A percentile compares a stretch with the other conserved stretches of the same genome.
phyloP scores from a whole-genome alignment of 2,888 invertebrate species.

The Phanerotoma sp. region DNA sequence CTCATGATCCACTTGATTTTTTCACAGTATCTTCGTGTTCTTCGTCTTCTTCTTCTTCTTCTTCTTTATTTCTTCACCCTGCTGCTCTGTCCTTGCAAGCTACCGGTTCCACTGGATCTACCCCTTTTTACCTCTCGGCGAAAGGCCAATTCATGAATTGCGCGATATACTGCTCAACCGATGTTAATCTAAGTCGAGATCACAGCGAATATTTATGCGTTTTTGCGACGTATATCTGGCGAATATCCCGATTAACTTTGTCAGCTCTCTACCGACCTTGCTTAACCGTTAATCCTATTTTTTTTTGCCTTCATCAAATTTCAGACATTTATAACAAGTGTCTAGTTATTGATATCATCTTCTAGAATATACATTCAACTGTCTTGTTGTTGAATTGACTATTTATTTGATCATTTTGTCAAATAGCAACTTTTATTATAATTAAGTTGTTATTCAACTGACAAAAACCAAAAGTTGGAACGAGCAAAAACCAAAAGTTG shows the following conservation, averaged over 20 bases:
- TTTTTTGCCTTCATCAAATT: neutral
- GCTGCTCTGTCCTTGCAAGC: conserved; percentile 3
- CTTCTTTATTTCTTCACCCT: neutral
- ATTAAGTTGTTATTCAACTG: too few relatives aligned
- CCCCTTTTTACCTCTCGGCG: conserved; percentile 28
- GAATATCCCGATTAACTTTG: conserved; percentile 24
- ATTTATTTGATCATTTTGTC: too few relatives aligned
- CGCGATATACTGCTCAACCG: conserved; percentile 21
- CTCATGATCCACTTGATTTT: conserved; percentile 7
- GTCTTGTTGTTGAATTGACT: too few relatives aligned
- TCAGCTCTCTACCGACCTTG: neutral
- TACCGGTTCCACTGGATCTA: conserved; percentile 30
- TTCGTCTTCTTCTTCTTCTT: too few relatives aligned
- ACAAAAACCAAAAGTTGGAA: too few relatives aligned
- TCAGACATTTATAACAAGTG: neutral
- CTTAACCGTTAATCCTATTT: conserved; percentile 12
- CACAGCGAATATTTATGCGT: conserved; percentile 33
- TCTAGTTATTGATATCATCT: neutral
- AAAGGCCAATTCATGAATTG: conserved; percentile 38
- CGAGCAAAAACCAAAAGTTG: too few relatives aligned
- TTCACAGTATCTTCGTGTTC: neutral
- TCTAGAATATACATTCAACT: conserved; percentile 1
- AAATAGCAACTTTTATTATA: too few relatives aligned
- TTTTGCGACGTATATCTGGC: conserved; percentile 19
- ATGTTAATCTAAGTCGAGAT: conserved; percentile 34